Base-by-base conservation (phyloP, 2,888 invertebrate species). In the Nymphalis c-album region DNA sequence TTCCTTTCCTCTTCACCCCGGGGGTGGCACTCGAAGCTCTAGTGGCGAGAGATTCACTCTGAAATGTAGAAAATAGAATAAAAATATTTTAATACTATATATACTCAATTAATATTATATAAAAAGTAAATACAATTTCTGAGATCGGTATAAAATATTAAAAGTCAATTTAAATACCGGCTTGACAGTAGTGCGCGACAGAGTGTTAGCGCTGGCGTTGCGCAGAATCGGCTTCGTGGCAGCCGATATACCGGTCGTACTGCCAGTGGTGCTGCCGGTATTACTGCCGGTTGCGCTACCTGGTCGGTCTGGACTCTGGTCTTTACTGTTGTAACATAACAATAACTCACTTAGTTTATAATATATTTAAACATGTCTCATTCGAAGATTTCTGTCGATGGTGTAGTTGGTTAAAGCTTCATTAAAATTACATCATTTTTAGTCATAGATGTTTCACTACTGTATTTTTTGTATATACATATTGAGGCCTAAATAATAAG, bases 141-240 rank as follows among this genome's bases (percentile, higher is more conserved):
- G 63, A 48, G 45, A 58, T 55, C 20, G 17, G 7, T 22, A 57
- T 46, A 40, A 31, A 40, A 40, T 4, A 10, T 40, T 13, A 13
- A 40, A 40, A 40, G 4, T 0, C 0, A 10, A 40, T 40, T 10
- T 31, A 31, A 17, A 17, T 79, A 88, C 87, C 79, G 85, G 80
- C 75, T 85, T 86, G 48, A 82, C 79, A 16, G 87, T 78, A 4
- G 80, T 76, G 17, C 84, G 80, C 17, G 85, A 79, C 47, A 92
- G 74, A 26, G 91, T 93, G 60, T 93, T 88, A 64, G 94, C 91
- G 84, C 95, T 95, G n/a, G 93, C 88, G 79, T 92, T 91, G 58
- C 93, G 86, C 50, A 94, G 92, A 20, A 94, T 81, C n/a, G 85
- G 80, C n/a, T 86, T 81, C 88, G 92, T 76, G 86, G 93, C 64